Conservation (phyloP, 2,797 vertebrate species). For the Esox lucius region DNA sequence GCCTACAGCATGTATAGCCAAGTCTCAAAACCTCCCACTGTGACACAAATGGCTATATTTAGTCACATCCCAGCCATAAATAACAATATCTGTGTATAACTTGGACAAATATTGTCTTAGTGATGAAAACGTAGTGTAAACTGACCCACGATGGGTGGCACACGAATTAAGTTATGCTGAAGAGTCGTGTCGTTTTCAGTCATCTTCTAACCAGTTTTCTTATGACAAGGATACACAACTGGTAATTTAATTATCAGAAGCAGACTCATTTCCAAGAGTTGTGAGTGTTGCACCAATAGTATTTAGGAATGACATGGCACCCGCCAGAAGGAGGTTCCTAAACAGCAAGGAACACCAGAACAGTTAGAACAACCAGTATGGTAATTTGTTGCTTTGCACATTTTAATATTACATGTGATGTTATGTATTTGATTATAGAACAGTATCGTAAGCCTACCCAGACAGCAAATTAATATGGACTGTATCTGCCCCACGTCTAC, state of each 20-base stretch:
- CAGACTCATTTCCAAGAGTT: not conserved
- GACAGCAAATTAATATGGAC: not conserved
- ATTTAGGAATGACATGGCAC: not conserved
- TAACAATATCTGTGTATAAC: slow-evolving; percentile 2
- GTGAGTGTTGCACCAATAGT: not conserved
- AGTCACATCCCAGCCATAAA: not conserved
- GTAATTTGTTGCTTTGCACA: not conserved
- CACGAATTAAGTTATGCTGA: not conserved
- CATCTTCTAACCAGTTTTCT: not conserved
- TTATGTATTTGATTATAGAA: not conserved
- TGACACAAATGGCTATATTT: slow-evolving; percentile 71
- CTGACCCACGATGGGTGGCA: not conserved
- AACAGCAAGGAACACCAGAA: not conserved
- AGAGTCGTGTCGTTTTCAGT: not conserved
- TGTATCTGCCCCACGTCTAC: not conserved
- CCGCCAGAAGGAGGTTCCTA: not conserved
- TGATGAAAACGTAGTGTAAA: not conserved
- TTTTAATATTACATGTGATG: not conserved
- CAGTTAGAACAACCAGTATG: not conserved
- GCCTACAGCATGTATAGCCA: slow-evolving; percentile 82
- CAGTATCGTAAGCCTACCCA: not conserved
- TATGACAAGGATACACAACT: not conserved
- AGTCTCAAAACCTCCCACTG: slow-evolving; percentile 86
- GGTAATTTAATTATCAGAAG: not conserved
- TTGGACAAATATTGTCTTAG: not conserved